phyloP scores from a whole-genome alignment of 1,140 invertebrate genomes.

The Formica selysi region DNA sequence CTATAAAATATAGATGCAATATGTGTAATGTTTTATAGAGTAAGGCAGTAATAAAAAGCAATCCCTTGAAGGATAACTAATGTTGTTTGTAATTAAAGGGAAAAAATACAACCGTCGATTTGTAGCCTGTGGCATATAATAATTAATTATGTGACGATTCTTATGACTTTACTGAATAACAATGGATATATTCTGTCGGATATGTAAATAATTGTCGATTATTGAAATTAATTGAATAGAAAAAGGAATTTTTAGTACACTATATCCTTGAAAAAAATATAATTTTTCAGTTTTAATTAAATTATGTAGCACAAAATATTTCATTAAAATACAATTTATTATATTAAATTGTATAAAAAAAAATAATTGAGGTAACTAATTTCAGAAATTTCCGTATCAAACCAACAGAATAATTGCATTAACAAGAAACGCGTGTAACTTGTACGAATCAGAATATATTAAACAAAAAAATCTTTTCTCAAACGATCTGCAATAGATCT shows the following conservation, averaged over 20 bases:
- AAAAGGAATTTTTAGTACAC: neutral
- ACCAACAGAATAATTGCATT: constrained; percentile 15
- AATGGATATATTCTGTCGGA: constrained; percentile 25
- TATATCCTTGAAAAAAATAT: neutral
- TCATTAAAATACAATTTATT: neutral
- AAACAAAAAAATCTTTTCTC: constrained; percentile 18
- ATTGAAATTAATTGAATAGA: neutral
- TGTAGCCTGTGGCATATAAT: neutral
- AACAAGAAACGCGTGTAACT: neutral
- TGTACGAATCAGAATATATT: neutral
- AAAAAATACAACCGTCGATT: neutral
- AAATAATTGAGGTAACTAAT: neutral
- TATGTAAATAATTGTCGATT: neutral
- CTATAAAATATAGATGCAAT: constrained; percentile 14
- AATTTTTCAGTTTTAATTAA: neutral
- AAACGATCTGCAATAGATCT: constrained; percentile 12
- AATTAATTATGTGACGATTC: constrained; percentile 20
- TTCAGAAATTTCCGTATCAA: neutral
- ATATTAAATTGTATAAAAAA: neutral
- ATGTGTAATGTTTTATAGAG: neutral
- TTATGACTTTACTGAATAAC: neutral
- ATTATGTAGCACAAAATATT: neutral
- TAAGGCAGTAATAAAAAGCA: constrained; percentile 37
- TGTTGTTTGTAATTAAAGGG: constrained; percentile 41
- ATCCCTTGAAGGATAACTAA: constrained; percentile 68